Conservation (phyloP, 2,113 vertebrate genomes). For the Scartelaos histophorus region DNA sequence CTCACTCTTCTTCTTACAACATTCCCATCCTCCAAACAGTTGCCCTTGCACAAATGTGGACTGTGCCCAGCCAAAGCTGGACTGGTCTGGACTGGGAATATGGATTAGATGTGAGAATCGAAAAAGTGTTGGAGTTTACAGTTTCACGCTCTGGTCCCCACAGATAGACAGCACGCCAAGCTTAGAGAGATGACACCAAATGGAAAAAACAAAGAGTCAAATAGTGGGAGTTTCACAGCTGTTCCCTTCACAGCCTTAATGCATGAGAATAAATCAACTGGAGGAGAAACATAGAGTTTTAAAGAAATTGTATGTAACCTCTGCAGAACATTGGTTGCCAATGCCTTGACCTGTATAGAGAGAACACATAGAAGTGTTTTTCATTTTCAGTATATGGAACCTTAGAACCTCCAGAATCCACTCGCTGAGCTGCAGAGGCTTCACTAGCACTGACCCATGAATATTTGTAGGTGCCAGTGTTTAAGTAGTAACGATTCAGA, state of each 20-base stretch:
- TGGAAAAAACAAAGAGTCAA: slow-evolving; percentile 63
- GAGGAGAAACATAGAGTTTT: slow-evolving; percentile 17
- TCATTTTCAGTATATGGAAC: no score
- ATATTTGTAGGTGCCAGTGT: no score
- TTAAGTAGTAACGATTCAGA: no score
- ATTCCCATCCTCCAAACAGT: slow-evolving; percentile 12
- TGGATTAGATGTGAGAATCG: slow-evolving; percentile 67
- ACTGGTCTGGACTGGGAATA: slow-evolving; percentile 56
- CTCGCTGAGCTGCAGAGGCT: no score
- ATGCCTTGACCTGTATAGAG: no score
- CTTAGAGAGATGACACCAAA: slow-evolving; percentile 53
- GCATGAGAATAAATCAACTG: slow-evolving; percentile 4
- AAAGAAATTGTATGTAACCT: slow-evolving; percentile 10
- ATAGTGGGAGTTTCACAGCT: slow-evolving; percentile 29
- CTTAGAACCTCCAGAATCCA: no score
- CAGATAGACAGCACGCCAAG: slow-evolving; percentile 45
- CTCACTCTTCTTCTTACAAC: slow-evolving; percentile 11
- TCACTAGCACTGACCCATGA: no score
- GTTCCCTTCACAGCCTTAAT: slow-evolving; percentile 42
- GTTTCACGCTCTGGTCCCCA: slow-evolving; percentile 48
- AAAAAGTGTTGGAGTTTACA: slow-evolving; percentile 68
- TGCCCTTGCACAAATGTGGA: slow-evolving; percentile 21
- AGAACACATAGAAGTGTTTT: no score
- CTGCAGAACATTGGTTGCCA: no score
- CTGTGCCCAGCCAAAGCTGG: slow-evolving; percentile 36